These are phyloP conservation scores for Misgurnus mizolepis DNA, from an alignment of 2,113 vertebrate species.

Conservation along the genomic window DNA sequence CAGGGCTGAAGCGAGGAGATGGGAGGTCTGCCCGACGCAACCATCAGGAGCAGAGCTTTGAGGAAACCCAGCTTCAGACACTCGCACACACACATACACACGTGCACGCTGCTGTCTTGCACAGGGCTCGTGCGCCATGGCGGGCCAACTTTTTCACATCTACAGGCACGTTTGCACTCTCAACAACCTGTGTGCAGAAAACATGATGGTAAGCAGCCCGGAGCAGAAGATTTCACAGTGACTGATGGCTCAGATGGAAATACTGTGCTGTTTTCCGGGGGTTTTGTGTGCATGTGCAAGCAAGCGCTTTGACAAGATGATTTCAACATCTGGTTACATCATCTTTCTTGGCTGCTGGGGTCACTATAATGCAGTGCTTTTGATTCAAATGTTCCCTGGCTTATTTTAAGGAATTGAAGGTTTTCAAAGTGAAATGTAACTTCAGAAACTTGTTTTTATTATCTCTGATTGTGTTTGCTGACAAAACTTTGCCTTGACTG, in stretches of 20 bases:
- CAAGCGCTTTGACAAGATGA: background rate
- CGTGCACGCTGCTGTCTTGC: background rate
- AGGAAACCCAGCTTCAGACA: background rate
- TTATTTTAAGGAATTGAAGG: background rate
- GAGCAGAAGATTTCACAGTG: background rate
- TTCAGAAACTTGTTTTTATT: background rate
- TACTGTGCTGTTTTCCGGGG: background rate
- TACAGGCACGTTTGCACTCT: conserved; percentile 71
- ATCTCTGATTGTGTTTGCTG: background rate
- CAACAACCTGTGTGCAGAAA: conserved; percentile 67
- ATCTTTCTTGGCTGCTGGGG: background rate
- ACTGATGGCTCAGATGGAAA: background rate
- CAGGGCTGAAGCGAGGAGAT: conserved; percentile 61
- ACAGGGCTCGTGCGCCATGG: conserved; percentile 54
- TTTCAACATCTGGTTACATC: conserved; percentile 10
- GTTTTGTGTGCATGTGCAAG: background rate
- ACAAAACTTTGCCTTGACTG: background rate
- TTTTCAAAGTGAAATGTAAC: background rate
- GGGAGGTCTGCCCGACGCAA: conserved; percentile 60
- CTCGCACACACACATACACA: background rate
- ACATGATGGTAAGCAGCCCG: conserved; percentile 65
- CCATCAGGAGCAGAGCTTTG: conserved; percentile 54
- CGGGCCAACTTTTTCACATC: conserved; percentile 68
- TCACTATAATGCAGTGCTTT: background rate
- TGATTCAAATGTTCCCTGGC: background rate